A percentile compares a stretch with the other conserved stretches of the same genome.
Evolutionary conservation across 2,113 vertebrate genomes (phyloP).

Genomic region (Pristiophorus japonicus): DNA sequence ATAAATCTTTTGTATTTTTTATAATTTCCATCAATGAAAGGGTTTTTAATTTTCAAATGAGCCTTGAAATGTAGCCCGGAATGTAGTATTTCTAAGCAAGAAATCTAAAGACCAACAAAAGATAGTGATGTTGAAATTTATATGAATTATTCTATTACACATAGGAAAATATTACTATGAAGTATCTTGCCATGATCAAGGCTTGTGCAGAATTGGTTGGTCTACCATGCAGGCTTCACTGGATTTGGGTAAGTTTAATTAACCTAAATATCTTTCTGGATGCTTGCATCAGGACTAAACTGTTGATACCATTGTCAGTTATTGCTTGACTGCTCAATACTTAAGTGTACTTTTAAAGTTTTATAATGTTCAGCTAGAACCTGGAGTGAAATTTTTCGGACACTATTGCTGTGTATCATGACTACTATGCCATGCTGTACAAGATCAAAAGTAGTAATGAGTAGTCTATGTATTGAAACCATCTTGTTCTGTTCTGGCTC

Average conservation of each 20-base stretch:
- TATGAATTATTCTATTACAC: neutral
- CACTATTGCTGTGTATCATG: neutral
- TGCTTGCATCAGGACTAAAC: neutral
- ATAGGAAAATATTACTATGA: constrained; percentile 88
- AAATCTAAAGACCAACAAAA: neutral
- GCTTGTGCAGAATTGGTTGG: constrained; percentile 91
- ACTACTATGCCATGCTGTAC: neutral
- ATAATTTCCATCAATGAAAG: neutral
- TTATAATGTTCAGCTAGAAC: neutral
- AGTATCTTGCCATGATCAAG: constrained; percentile 87
- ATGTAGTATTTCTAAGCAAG: neutral
- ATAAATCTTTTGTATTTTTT: neutral
- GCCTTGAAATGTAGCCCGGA: neutral
- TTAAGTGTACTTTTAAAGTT: too few relatives aligned
- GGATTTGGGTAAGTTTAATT: constrained; percentile 73
- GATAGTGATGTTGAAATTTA: neutral
- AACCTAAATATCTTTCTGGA: neutral
- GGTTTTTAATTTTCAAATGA: neutral
- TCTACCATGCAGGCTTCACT: constrained; percentile 82
- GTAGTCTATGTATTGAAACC: neutral
- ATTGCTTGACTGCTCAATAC: neutral
- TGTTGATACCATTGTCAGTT: neutral
- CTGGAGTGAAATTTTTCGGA: neutral
- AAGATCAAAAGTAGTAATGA: neutral
- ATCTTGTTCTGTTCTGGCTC: neutral